Percentiles rank a stretch among this genome's conserved stretches.
phyloP scores from a whole-genome alignment of 2,797 vertebrate genomes.

The Borostomias antarcticus region DNA sequence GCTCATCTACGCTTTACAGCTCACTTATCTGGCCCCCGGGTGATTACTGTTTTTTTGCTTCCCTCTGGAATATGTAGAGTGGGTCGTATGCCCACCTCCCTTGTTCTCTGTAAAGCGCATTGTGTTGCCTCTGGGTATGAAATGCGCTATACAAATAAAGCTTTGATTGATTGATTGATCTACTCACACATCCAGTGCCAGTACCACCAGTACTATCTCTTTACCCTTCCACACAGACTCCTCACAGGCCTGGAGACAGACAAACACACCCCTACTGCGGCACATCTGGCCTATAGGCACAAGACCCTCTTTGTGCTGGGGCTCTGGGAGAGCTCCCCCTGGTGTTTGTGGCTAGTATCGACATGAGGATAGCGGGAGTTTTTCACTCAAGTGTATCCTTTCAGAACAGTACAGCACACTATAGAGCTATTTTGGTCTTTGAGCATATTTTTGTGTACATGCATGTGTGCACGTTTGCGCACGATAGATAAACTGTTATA shows the following conservation, averaged over 20 bases:
- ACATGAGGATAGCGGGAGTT: background rate
- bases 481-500: background rate
- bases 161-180: no score
- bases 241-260: conserved; percentile 10
- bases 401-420: conserved; percentile 51
- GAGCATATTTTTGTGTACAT: conserved; percentile 20
- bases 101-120: no score
- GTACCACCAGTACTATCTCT: background rate
- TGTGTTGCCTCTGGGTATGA: no score
- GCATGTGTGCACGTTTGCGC: background rate
- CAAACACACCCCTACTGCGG: conserved; percentile 19
- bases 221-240: background rate
- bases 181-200: conserved; percentile 11
- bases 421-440: conserved; percentile 36
- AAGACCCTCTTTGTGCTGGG: conserved; percentile 16
- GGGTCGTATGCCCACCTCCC: no score
- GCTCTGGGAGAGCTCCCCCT: conserved; percentile 40
- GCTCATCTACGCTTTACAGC: no score
- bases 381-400: conserved; percentile 29
- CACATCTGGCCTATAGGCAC: conserved; percentile 42
- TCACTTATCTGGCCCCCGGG: no score
- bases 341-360: conserved; percentile 27
- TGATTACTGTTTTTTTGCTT: no score
- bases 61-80: no score
- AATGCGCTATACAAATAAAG: no score